Base-by-base conservation (phyloP, 2,888 invertebrate species). In the Apotomis betuletana region DNA sequence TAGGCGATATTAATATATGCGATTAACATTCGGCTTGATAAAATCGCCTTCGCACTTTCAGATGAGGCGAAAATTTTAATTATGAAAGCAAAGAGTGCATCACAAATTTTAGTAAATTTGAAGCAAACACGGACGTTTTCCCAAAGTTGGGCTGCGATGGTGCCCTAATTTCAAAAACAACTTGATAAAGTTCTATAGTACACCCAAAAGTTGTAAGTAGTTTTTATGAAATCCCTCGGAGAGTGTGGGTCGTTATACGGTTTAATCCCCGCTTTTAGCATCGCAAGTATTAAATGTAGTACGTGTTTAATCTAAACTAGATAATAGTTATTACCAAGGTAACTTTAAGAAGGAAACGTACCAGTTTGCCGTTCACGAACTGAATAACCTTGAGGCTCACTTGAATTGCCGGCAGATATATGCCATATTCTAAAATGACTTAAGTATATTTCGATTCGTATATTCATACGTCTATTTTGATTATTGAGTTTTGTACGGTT, bases 241-340 rank as follows among this genome's bases (percentile, higher is more conserved):
- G 3, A 49, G 9, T 49, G 9, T 49, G 9, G 49, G 49, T 10
- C 3, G 10, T 10, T 10, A 10, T 9, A 49, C 9, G 49, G 49
- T 49, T 10, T 49, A 10, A 49, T 49, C 49, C 49, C 49, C 9
- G 49, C 61, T 8, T 64, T 55, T 44, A 64, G 41, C 63, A 63
- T 63, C 51, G 41, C 27, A 55, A 55, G 54, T 57, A 54, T 58
- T 15, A 49, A 67, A 67, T 67, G 71, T 63, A 59, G 65, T 57
- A 67, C 61, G 51, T 69, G 61, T 61, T 69, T 71, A 71, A 71
- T 71, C 71, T 67, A 67, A 71, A 71, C 61, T 62, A 62, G 67
- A 71, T 71, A 71, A 71, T 71, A 71, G 67, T 67, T 71, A 67
- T 51, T 57, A 68, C 67, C 72, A 72, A 72, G 72, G 72, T 68